Evolutionary conservation across 1,140 invertebrate species (phyloP), one percentile per base, ranked within the genome.

Genomic region (Eciton burchellii): DNA sequence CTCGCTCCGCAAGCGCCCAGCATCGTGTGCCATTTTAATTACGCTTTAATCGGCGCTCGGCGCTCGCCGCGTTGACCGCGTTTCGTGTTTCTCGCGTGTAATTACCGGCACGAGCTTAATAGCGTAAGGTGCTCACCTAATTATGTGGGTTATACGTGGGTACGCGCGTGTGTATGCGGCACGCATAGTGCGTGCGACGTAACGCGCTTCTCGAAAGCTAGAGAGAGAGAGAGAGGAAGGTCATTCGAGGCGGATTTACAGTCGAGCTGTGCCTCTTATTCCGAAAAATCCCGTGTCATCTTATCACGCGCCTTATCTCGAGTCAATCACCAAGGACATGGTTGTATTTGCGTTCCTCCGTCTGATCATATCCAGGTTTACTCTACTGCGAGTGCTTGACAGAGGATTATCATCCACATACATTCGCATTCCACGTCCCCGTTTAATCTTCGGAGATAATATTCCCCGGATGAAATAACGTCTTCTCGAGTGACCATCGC

Each of bases 1-100:
- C 29, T 45, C 41, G 35, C n/a, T 11, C 41, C n/a, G 62, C 41
- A 63, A 63, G 19, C 35, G 8, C 35, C n/a, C 52, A 6, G 26
- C 19, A 3, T 6, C 24, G 49, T 49, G 24, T 73, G 45, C 54
- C 41, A 73, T 73, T 73, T 73, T 73, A 73, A 73, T 73, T 60
- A 35, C 21, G n/a, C 4, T 73, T 73, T 73, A 70, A 73, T 73
- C 56, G 26, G 54, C 35, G 24, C 35, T 35, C 35, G 35, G 2
- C 24, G 14, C 56, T 21, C 9, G 24, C 14, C 14, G n/a, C n/a
- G 59, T 62, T 62, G 65, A 19, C 47, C 47, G 12, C 45, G 45
- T 68, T 68, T 68, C 65, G 43, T 45, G 56, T 26, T 60, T 29
- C 43, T 60, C 45, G 56, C 45, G 47, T 24, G 21, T 60, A 59